Percentiles rank a stretch among this genome's conserved stretches.
Evolutionary conservation across 2,113 vertebrate genomes (phyloP).

Genomic region (Heteronetta atricapilla): DNA sequence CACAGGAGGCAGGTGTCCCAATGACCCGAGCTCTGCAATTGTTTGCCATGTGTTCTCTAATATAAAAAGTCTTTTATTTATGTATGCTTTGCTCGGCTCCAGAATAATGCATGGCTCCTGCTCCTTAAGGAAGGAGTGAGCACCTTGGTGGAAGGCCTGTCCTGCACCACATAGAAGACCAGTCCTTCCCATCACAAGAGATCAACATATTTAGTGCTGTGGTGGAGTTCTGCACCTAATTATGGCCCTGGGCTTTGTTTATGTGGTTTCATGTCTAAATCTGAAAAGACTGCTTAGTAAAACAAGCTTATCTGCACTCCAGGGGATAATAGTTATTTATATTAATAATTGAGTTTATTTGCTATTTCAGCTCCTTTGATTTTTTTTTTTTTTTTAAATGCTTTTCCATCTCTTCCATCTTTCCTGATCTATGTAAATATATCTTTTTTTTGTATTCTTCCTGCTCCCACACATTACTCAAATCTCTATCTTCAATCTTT

Average conservation of each 20-base stretch:
- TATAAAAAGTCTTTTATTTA: background rate
- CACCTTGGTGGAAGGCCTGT: background rate
- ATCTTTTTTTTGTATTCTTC: background rate
- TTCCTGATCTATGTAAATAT: background rate
- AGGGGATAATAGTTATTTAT: constrained; percentile 33
- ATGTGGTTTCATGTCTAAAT: background rate
- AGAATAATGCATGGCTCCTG: background rate
- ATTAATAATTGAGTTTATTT: constrained; percentile 34
- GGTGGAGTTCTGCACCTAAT: background rate
- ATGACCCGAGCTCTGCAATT: background rate
- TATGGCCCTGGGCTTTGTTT: background rate
- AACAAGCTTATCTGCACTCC: constrained; percentile 44
- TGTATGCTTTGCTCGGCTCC: background rate
- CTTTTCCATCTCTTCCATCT: background rate
- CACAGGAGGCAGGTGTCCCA: accelerated
- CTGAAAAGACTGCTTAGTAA: constrained; percentile 25
- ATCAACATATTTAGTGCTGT: background rate
- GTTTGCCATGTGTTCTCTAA: background rate
- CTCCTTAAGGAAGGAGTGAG: background rate
- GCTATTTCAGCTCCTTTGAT: constrained; percentile 10
- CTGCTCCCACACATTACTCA: background rate
- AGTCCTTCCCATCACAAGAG: background rate
- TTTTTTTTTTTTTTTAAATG: too few relatives aligned
- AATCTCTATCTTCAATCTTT: background rate
- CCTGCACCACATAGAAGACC: background rate